Percentiles rank a stretch among this genome's conserved stretches.
phyloP scores from a whole-genome alignment of 2,113 vertebrate genomes.

The Butorides virescens region DNA sequence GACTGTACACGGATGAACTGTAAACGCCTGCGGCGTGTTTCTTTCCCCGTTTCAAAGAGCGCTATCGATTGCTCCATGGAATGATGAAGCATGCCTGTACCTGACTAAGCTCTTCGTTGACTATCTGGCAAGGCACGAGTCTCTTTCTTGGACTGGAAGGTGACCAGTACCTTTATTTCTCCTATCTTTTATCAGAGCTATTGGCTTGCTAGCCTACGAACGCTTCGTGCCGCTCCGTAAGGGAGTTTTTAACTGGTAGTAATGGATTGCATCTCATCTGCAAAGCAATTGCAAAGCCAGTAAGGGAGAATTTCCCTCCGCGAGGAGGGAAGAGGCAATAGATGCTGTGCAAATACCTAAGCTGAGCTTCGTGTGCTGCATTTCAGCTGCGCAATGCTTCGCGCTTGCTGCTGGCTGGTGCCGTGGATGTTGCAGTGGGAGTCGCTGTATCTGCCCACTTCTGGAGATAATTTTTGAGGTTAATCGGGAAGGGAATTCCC shows the following conservation, averaged over 20 bases:
- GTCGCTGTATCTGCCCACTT: background rate
- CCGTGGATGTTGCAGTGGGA: background rate
- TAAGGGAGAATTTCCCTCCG: background rate
- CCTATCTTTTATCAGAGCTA: background rate
- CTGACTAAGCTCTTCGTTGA: background rate
- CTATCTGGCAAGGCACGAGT: background rate
- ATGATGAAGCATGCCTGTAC: background rate
- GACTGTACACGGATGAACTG: background rate
- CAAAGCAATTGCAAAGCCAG: background rate
- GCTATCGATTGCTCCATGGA: background rate
- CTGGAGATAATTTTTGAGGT: background rate
- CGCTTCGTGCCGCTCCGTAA: background rate
- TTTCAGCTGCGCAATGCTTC: background rate
- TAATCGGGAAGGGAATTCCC: background rate
- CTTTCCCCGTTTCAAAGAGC: background rate
- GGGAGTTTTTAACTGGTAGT: background rate
- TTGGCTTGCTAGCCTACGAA: background rate
- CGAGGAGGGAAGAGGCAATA: background rate
- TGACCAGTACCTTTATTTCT: background rate
- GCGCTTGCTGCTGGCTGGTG: background rate
- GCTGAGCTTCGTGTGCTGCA: background rate
- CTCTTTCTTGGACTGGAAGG: background rate
- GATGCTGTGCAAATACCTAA: background rate
- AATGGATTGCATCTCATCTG: background rate
- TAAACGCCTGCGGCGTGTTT: background rate